phyloP scores from a whole-genome alignment of 2,113 vertebrate genomes.

The Sminthopsis crassicaudata region DNA sequence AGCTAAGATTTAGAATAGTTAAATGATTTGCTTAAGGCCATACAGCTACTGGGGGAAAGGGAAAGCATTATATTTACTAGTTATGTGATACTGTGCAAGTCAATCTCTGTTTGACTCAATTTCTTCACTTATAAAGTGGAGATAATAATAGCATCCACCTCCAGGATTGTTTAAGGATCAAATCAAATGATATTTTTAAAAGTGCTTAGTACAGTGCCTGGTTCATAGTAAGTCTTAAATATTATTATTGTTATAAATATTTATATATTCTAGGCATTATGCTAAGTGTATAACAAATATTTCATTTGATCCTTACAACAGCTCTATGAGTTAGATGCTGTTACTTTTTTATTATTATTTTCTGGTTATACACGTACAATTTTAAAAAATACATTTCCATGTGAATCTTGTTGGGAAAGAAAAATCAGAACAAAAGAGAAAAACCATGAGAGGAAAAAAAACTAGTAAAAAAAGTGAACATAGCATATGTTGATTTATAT shows the following conservation, averaged over 20 bases:
- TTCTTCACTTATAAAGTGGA: neutral
- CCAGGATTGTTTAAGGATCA: neutral
- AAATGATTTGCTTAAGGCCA: neutral
- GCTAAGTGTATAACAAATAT: neutral
- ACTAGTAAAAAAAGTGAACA: too few relatives aligned
- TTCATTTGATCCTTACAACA: neutral
- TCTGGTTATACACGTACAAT: too few relatives aligned
- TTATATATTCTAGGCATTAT: neutral
- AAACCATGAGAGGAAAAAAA: too few relatives aligned
- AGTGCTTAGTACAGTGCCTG: neutral
- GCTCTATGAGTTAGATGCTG: neutral
- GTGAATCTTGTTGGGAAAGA: too few relatives aligned
- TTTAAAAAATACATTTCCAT: too few relatives aligned
- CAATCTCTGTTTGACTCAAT: neutral
- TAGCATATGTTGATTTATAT: too few relatives aligned
- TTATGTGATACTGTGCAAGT: neutral
- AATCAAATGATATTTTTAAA: neutral
- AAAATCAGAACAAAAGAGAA: too few relatives aligned
- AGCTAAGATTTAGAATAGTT: neutral
- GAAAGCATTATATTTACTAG: neutral
- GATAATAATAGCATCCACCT: neutral
- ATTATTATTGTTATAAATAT: neutral
- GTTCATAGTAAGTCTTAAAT: neutral
- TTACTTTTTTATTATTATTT: neutral
- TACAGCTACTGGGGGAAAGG: neutral